Evolutionary conservation across 1,140 invertebrate genomes (phyloP).

Genomic region (Drosophila subpulchrella): DNA sequence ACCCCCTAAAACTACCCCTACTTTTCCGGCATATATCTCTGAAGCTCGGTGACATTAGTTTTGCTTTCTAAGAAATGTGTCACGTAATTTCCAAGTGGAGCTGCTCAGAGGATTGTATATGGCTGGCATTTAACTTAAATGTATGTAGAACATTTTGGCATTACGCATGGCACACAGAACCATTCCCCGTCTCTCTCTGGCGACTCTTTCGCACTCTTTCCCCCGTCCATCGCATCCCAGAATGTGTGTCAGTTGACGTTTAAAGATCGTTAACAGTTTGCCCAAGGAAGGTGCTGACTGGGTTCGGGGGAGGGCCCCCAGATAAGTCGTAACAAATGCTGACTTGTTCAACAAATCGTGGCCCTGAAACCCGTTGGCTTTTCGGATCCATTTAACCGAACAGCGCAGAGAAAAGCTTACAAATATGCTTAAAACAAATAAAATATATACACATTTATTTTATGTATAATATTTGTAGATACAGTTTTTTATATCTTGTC

Average conservation of each 20-base stretch:
- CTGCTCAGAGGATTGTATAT: constrained; percentile 69
- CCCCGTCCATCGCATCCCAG: constrained; percentile 6
- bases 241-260: constrained; percentile 75
- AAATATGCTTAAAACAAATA: too few relatives aligned
- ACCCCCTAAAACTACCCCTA: constrained; percentile 13
- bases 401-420: neutral
- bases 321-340: constrained; percentile 39
- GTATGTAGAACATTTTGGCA: constrained; percentile 72
- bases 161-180: constrained; percentile 27
- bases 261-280: constrained; percentile 72
- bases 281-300: constrained; percentile 25
- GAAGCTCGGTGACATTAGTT: constrained; percentile 71
- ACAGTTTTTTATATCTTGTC: too few relatives aligned
- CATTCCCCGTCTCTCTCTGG: neutral
- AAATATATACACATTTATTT: too few relatives aligned
- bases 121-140: constrained; percentile 78
- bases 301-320: constrained; percentile 4
- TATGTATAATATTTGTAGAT: too few relatives aligned
- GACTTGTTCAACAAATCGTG: constrained; percentile 32
- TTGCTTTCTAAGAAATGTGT: constrained; percentile 81
- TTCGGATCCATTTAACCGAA: constrained; percentile 1
- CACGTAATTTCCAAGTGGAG: constrained; percentile 68
- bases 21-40: constrained; percentile 14
- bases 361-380: constrained; percentile 5
- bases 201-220: constrained; percentile 1